Base-by-base conservation (phyloP, 92 coral and sea anemone species). In the Actinernus sp. region DNA sequence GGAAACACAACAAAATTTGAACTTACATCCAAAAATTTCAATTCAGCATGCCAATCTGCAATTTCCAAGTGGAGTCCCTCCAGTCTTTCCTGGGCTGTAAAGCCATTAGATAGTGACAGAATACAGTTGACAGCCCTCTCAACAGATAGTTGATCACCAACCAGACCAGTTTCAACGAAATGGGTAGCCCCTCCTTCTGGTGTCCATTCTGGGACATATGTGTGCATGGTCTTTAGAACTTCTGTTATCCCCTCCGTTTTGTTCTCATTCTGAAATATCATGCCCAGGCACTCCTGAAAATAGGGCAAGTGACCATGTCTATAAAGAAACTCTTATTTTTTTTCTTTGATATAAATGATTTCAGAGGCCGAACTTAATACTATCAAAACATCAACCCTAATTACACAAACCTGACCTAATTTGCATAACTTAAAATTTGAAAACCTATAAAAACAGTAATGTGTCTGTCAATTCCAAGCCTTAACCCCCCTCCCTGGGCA, bases 31-130 rank as follows among this genome's bases (percentile, higher is more conserved):
- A 77, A 29, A 65, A 58, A 66, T 62, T 84, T 84, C 54, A 63
- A 73, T 48, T 77, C 83, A 25, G 83, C 77, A 63, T 82, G 88
- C 82, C 71, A 73, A 53, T 84, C 81, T 14, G 84, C 91, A 54
- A 70, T 63, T 66, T 84, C 91, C 48, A 69, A 64, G 32, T 78
- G 83, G 18, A 74, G 38, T 1, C 78, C 83, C 11, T 82, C 78
- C 3, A 65, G 70, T 4, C 62, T 20, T 53, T 84, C 85, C 56
- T 63, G 63, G 4, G 85, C 22, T 13, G 81, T 78, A 55, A 78
- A 84, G 33, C 91, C 91, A 61, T 84, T 84, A 10, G 75, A 7
- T 0, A 78, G 41, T 56, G 56, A 47, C 58, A 78, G 61, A 9
- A 68, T 74, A 12, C 73, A 72, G 78, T 84, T 84, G 43, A 77